Evolutionary conservation across 1,140 invertebrate species (phyloP).

Genomic region (Antheraea pernyi): DNA sequence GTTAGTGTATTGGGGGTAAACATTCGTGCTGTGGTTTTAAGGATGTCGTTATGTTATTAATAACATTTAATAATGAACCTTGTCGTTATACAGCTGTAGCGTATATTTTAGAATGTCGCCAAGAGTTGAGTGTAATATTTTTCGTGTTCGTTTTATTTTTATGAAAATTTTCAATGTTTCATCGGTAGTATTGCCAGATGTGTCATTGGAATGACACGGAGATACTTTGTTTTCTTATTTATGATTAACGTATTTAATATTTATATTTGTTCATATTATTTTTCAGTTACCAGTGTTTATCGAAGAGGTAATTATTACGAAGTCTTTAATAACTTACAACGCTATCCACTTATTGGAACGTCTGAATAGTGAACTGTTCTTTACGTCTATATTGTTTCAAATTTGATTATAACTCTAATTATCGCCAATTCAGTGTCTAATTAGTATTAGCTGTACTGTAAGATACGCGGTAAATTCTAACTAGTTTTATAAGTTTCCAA

Average conservation of each 20-base stretch:
- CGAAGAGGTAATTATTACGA: neutral
- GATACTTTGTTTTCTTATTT: neutral
- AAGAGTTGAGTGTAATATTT: neutral
- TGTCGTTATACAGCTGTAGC: neutral
- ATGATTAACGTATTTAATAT: neutral
- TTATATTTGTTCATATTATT: neutral
- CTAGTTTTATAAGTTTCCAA: no score
- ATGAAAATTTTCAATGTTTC: slow-evolving; percentile 1
- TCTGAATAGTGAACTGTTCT: no score
- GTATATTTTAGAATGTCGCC: neutral
- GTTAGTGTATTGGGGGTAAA: neutral
- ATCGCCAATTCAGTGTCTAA: no score
- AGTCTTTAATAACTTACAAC: neutral
- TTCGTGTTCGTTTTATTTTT: neutral
- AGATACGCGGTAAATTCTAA: no score
- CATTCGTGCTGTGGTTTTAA: neutral
- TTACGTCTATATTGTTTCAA: no score
- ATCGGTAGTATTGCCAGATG: neutral
- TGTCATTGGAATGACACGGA: neutral
- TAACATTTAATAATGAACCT: neutral
- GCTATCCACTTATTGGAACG: no score
- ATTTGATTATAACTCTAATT: no score
- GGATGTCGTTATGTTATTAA: neutral
- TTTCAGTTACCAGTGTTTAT: neutral
- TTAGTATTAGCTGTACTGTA: no score